Evolutionary conservation across 2,797 vertebrate genomes (phyloP).

Genomic region (Antennarius maculatus): DNA sequence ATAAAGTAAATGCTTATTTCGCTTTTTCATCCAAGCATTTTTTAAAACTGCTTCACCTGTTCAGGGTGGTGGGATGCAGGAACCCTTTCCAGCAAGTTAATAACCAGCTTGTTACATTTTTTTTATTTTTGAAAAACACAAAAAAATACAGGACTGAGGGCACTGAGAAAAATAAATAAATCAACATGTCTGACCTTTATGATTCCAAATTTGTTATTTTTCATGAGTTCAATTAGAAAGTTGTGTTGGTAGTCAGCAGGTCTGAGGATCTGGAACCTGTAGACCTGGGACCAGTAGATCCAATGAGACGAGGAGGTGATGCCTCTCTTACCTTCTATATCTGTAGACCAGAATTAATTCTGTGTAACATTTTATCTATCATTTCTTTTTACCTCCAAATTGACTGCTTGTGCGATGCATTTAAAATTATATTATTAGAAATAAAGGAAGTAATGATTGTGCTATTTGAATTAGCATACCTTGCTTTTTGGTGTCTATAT

Average conservation of each 20-base stretch:
- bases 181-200: not conserved
- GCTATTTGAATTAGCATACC: too few species aligned
- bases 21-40: slow-evolving; percentile 48
- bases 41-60: slow-evolving; percentile 55
- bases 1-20: slow-evolving; percentile 44
- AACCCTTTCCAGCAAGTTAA: slow-evolving; percentile 36
- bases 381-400: too few species aligned
- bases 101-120: slow-evolving; percentile 21
- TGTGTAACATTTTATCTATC: too few species aligned
- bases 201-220: not conserved
- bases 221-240: not conserved
- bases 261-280: too few species aligned
- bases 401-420: too few species aligned
- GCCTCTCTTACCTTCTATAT: too few species aligned
- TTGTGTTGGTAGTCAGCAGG: not conserved
- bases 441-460: too few species aligned
- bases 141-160: slow-evolving; percentile 7
- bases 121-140: slow-evolving; percentile 29
- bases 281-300: too few species aligned
- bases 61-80: slow-evolving; percentile 38
- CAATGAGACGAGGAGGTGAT: too few species aligned
- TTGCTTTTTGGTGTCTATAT: too few species aligned
- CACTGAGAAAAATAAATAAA: slow-evolving; percentile 14
- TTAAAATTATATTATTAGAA: too few species aligned
- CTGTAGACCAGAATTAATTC: too few species aligned